Base-by-base conservation (phyloP, 2,797 vertebrate species). In the Trachops cirrhosus region DNA sequence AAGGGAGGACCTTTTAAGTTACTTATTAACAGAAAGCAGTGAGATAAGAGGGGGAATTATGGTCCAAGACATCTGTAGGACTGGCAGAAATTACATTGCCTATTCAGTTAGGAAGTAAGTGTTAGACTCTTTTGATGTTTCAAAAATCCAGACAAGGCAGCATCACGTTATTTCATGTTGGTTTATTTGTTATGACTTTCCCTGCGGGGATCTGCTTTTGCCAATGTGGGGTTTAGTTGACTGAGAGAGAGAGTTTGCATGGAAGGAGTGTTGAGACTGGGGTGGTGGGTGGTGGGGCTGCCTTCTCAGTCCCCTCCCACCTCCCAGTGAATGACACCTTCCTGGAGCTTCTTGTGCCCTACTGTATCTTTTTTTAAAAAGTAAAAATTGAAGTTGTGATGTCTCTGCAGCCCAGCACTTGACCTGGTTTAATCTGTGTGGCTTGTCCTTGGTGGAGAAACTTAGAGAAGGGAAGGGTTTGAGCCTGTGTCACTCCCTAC, bases 1-100 rank as follows among this genome's bases (percentile, higher is more conserved):
- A 73, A 78, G 68, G 88, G 75, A 95, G 26, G 59, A 70, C 41
- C 70, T 87, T 89, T 54, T 26, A 93, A 92, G 87, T 93, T 44
- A 62, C 62, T 85, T 77, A 70, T 83, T 95, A 91, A 37, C 24
- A 34, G 75, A 88, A 95, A 94, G 44, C 54, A 70, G 29, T 14
- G 48, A 93, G 79, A 86, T 64, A 71, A 90, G 80, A 92, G 34
- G 68, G 80, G 68, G 80, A 95, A 92, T 94, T 93, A 89, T 2
- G 29, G 39, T 82, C 54, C 41, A 93, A 80, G 48, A 50, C 19
- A 34, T 71, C n/a, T 86, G 92, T 54, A 89, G 34, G 83, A 48
- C 52, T 83, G 67, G 73, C 48, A 84, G 64, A 74, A 86, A 73
- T 92, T 86, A 21, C 26, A 22, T 86, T 91, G 59, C 62, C 44